Evolutionary conservation across 2,113 vertebrate genomes (phyloP), one percentile per base, ranked within the genome.

Genomic region (Aramus guarauna): DNA sequence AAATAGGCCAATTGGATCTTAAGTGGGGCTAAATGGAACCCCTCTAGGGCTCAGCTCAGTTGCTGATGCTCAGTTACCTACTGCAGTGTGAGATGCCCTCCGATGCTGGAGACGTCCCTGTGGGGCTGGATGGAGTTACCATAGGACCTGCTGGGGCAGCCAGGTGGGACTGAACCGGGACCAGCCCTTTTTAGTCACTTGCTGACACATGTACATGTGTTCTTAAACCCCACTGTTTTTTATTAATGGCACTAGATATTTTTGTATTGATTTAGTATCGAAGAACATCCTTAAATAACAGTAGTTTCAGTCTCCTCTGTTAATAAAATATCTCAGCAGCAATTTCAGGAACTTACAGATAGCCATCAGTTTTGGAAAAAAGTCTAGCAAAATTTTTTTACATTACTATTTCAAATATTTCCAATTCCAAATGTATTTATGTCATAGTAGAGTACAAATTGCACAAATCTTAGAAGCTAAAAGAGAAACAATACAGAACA

Each of bases 31-130:
- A 74, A 45, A 27, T 9, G 7, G 52, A 55, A 15, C 2, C 10
- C 24, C 18, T 11, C 5, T 20, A 27, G 52, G 45, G 58, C 27
- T 66, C 52, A 32, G 50, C 32, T 59, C 22, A 2, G 24, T 24
- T 74, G 36, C 47, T 24, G 47, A 56, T 50, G 27, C 52, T 9
- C 5, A 17, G 56, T 30, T 41, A 26, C 50, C 68, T 53, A 0
- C 5, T 48, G 60, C 9, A 12, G 15, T 6, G 5, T 41, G 74
- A 63, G 68, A 15, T 37, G 37, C 14, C 30, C 23, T 69, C 9
- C 0, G 2, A 6, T 3, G 4, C 60, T 6, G 9, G 37, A 9
- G 37, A 15, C 8, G 1, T 29, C 18, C 19, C 30, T 0, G 3
- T 16, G 55, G 29, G 43, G 36, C 41, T 47, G 62, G 59, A 19